A percentile compares a stretch with the other conserved stretches of the same genome.
Evolutionary conservation across 2,113 vertebrate genomes (phyloP).

Genomic region (Pelecanoides urinatrix): DNA sequence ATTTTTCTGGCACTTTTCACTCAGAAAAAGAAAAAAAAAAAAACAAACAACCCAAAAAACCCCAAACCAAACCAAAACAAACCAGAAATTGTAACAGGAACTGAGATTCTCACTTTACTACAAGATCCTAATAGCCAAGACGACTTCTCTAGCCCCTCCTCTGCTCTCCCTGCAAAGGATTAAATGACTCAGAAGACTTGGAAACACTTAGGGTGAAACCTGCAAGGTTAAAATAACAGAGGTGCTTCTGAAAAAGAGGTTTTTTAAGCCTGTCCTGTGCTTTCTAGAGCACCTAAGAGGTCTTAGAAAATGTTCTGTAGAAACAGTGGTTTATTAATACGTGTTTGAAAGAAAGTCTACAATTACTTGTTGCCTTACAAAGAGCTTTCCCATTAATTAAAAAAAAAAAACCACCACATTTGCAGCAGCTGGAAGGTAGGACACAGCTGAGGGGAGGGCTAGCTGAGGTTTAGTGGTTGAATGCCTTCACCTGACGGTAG

Average conservation of each 20-base stretch:
- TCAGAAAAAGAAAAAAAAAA: background rate
- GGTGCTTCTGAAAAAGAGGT: background rate
- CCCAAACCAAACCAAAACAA: no score
- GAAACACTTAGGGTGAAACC: background rate
- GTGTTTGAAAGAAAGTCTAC: rapidly evolving
- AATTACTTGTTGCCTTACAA: background rate
- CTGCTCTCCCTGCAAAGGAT: background rate
- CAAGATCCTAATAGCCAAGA: background rate
- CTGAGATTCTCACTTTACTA: background rate
- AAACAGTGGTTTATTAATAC: background rate
- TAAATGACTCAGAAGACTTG: background rate
- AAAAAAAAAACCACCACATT: background rate
- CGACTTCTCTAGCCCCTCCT: background rate
- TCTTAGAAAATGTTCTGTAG: background rate
- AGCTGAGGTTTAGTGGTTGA: background rate
- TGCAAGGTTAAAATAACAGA: background rate
- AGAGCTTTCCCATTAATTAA: background rate
- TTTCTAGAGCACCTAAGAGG: background rate
- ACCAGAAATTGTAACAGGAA: background rate
- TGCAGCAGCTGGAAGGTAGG: background rate
- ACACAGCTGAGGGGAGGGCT: background rate
- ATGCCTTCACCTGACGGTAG: background rate
- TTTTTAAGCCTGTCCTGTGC: background rate
- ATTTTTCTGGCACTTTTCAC: background rate
- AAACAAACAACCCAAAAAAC: background rate